These are phyloP conservation scores for Porites lutea DNA, from an alignment of 64 coral and sea anemone species.

Conservation along the genomic window DNA sequence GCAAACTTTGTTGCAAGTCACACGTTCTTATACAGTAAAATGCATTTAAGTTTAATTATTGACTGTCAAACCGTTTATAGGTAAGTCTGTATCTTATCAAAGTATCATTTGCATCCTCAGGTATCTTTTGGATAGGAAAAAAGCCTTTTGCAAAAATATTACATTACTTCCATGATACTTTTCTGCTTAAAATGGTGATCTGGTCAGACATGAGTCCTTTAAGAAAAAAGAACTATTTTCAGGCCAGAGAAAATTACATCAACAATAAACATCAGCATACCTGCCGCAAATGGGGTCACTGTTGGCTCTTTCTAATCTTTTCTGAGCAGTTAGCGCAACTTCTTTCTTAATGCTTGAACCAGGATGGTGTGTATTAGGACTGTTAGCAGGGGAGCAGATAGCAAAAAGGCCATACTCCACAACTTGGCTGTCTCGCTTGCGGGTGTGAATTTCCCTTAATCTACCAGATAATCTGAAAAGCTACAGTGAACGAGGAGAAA, in stretches of 20 bases:
- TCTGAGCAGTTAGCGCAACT: constrained; percentile 89
- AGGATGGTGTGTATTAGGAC: constrained; percentile 52
- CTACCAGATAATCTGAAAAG: constrained; percentile 87
- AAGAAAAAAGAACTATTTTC: too few species aligned
- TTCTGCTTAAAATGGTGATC: too few species aligned
- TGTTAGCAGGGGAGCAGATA: constrained; percentile 89
- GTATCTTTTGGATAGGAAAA: too few species aligned
- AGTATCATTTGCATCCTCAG: too few species aligned
- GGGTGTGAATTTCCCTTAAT: constrained; percentile 90
- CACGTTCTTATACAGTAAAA: not conserved
- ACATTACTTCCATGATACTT: too few species aligned
- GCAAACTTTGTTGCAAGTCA: not conserved
- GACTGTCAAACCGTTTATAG: too few species aligned
- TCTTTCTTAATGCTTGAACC: constrained; percentile 85
- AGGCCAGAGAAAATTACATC: not conserved
- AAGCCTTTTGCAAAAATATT: too few species aligned
- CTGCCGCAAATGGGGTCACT: constrained; percentile 90
- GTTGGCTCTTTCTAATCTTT: constrained; percentile 89
- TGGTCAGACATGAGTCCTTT: too few species aligned
- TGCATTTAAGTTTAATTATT: too few species aligned
- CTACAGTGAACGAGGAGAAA: constrained; percentile 34
- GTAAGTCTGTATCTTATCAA: too few species aligned
- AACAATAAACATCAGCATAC: constrained; percentile 19
- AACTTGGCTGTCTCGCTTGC: constrained; percentile 87
- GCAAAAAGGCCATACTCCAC: constrained; percentile 96